Evolutionary conservation across 2,888 invertebrate species (phyloP), one percentile per base, ranked within the genome.

Genomic region (Microplitis deprimator): DNA sequence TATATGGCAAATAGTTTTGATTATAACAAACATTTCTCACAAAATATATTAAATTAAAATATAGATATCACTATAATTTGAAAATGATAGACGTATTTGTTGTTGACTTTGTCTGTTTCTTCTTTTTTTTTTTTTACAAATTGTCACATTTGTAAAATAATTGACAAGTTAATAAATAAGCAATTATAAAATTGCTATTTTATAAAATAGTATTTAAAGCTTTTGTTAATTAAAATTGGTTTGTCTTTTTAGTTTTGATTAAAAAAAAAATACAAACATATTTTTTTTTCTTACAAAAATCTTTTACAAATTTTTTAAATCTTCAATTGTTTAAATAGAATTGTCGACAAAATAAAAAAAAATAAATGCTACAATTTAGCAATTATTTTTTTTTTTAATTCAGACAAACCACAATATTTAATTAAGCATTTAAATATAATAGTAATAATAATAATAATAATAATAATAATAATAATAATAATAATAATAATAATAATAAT

Each of bases 1-100:
- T 40, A 5, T 8, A 61, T 4, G 50, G 17, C 13, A 68, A 40
- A 68, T 29, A 29, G 20, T 69, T 62, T 16, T 61, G 7, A 73
- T 41, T 73, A 61, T 39, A 50, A 70, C 76, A 72, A 41, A 75
- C 68, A 65, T 77, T 81, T 81, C 80, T 82, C 82, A 82, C 82
- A 80, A 77, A 77, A 76, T 73, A 79, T 73, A 77, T 67, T 61
- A 74, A 8, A 62, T 62, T 16, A 79, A 76, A 72, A 72, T 76
- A 78, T 79, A 77, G 77, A 41, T 75, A 62, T 71, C 65, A 76
- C 67, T 13, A 68, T 62, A 17, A 68, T 73, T 50, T 69, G 50
- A 40, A 73, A 40, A 73, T 6, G 10, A 29, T 13, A 41, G 61
- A 80, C 73, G 77, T 73, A 75, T 71, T 29, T 29, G 29, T 2